Evolutionary conservation across 2,113 vertebrate genomes (phyloP).

Genomic region (Sterna hirundo): DNA sequence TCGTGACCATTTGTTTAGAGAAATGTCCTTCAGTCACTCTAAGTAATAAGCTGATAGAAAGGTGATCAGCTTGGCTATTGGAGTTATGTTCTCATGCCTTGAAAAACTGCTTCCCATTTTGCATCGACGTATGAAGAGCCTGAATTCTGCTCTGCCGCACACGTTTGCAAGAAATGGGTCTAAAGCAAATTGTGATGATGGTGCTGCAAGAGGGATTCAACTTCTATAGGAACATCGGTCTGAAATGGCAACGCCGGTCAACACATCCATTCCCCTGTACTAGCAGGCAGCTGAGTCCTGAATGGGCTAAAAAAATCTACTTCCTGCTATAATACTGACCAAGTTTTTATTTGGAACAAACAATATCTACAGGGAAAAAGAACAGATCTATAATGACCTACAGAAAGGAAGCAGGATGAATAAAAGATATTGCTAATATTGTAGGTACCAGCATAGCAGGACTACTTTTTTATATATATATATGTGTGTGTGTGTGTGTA

Average conservation of each 20-base stretch:
- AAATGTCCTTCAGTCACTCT: background rate
- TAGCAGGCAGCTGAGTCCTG: background rate
- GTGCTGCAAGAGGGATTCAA: background rate
- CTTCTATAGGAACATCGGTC: background rate
- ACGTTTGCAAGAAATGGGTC: background rate
- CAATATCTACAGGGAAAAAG: background rate
- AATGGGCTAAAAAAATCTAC: background rate
- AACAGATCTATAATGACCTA: background rate
- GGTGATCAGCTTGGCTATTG: background rate
- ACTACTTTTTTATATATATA: no score
- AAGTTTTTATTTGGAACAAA: background rate
- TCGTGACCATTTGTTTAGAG: background rate
- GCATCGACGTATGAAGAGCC: background rate
- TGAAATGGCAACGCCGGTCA: background rate
- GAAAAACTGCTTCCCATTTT: background rate
- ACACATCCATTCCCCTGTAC: background rate
- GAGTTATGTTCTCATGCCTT: background rate
- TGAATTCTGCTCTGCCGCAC: background rate
- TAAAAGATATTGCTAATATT: background rate
- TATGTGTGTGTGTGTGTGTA: background rate
- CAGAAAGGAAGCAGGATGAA: background rate
- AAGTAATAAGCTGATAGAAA: constrained; percentile 34
- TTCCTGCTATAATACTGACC: background rate
- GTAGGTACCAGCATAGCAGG: background rate
- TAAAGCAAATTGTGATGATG: background rate